Conservation (phyloP, 1,140 invertebrate genomes). For the Bombus turneri region DNA sequence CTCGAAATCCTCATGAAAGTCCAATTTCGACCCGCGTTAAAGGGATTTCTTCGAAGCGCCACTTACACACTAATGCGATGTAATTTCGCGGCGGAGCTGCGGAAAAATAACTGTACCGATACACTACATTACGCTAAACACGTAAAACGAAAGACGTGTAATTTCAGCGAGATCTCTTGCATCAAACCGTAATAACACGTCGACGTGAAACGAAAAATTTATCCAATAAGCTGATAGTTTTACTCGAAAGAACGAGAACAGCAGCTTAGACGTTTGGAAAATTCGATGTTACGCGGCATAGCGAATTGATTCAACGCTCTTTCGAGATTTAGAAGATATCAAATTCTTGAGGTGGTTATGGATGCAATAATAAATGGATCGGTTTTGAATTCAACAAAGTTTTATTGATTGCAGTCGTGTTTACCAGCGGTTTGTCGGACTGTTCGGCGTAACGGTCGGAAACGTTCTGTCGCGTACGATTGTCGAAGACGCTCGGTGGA, state of each 20-base stretch:
- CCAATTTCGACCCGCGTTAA: conserved; percentile 8
- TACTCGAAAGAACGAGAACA: neutral
- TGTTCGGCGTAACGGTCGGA: too few species aligned
- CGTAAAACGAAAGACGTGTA: conserved; percentile 4
- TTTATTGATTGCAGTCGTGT: too few species aligned
- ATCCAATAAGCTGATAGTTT: neutral
- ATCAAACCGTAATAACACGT: neutral
- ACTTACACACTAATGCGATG: conserved; percentile 49
- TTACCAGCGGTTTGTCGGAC: too few species aligned
- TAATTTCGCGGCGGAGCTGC: conserved; percentile 40
- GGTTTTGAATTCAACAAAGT: too few species aligned
- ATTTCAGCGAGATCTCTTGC: neutral
- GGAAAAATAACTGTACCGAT: conserved; percentile 20
- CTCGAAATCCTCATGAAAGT: conserved; percentile 51
- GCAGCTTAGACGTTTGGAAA: neutral
- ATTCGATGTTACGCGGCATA: neutral
- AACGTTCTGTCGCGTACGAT: too few species aligned
- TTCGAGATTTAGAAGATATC: neutral
- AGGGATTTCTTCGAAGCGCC: conserved; percentile 38
- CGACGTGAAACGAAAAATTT: neutral
- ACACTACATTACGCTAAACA: conserved; percentile 11
- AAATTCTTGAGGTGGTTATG: too few species aligned
- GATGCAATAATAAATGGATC: too few species aligned
- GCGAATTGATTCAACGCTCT: neutral
- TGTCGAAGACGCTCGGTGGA: too few species aligned